Conservation (phyloP, 1,140 invertebrate species). For the Cotesia typhae region DNA sequence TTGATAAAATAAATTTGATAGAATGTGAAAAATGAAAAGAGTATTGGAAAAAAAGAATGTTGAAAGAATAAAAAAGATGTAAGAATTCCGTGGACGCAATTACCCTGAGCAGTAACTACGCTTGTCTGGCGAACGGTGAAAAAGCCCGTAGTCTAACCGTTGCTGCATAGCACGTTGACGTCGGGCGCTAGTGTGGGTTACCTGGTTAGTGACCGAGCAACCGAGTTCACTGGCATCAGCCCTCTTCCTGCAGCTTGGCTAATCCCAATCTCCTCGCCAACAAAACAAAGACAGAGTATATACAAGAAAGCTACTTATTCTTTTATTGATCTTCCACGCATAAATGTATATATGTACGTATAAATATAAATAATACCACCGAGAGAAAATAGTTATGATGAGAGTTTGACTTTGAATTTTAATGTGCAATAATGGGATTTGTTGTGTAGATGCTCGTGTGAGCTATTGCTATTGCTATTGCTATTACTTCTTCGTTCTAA, state of each 20-base stretch:
- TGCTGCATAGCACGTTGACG: constrained; percentile 58
- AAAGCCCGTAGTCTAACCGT: constrained; percentile 60
- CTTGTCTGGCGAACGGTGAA: constrained; percentile 58
- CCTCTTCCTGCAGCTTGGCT: constrained; percentile 62
- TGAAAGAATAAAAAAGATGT: constrained; percentile 20
- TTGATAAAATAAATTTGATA: not conserved
- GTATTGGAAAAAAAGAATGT: too few species aligned
- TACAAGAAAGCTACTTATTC: constrained; percentile 32
- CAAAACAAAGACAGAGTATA: constrained; percentile 37
- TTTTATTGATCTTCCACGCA: not conserved
- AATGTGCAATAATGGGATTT: too few species aligned
- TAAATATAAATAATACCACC: too few species aligned
- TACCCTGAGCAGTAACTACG: constrained; percentile 31
- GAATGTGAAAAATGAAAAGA: constrained; percentile 28
- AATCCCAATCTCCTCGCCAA: constrained; percentile 53
- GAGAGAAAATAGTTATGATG: too few species aligned
- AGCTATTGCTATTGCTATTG: too few species aligned
- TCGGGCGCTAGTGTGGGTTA: constrained; percentile 64
- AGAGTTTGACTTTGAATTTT: too few species aligned
- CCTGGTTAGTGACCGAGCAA: constrained; percentile 68
- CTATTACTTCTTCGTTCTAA: too few species aligned
- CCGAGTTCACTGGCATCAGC: constrained; percentile 67
- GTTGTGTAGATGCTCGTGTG: too few species aligned
- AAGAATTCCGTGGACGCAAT: constrained; percentile 36
- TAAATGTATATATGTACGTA: too few species aligned